Percentiles rank a stretch among this genome's conserved stretches.
Evolutionary conservation across 2,888 invertebrate genomes (phyloP).

Genomic region (Dendrolimus pini): DNA sequence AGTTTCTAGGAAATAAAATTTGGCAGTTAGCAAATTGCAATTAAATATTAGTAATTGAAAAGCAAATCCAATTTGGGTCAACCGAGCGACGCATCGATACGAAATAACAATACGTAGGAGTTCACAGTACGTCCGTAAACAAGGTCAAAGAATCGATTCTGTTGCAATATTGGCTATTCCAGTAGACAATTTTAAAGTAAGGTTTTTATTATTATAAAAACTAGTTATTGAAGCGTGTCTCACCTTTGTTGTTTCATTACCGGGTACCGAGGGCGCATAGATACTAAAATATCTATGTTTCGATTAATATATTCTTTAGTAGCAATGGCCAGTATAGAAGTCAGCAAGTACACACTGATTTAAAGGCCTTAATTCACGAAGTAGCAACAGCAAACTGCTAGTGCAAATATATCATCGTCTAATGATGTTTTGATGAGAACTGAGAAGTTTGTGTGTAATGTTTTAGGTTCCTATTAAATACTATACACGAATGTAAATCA

Average conservation of each 20-base stretch:
- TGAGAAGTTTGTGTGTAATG: neutral
- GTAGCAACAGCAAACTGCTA: neutral
- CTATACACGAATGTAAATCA: no score
- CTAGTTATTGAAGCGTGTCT: constrained; percentile 30
- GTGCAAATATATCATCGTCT: constrained; percentile 1
- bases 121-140: constrained; percentile 8
- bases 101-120: constrained; percentile 15
- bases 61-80: constrained; percentile 8
- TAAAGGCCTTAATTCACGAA: no score
- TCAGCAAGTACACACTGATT: no score
- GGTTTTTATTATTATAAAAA: constrained; percentile 23
- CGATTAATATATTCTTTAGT: neutral
- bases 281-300: neutral
- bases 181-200: constrained; percentile 12
- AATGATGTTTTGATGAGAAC: constrained; percentile 6
- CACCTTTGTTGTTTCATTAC: constrained; percentile 40
- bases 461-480: constrained; percentile 8
- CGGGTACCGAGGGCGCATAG: constrained; percentile 17
- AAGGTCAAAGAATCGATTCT: constrained; percentile 18
- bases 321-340: no score
- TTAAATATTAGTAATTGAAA: neutral
- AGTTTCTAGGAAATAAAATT: neutral
- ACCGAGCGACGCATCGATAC: constrained; percentile 10
- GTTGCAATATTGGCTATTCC: constrained; percentile 10
- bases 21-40: neutral